Evolutionary conservation across 2,797 vertebrate genomes (phyloP), one percentile per base, ranked within the genome.

Genomic region (Pogonophryne albipinna): DNA sequence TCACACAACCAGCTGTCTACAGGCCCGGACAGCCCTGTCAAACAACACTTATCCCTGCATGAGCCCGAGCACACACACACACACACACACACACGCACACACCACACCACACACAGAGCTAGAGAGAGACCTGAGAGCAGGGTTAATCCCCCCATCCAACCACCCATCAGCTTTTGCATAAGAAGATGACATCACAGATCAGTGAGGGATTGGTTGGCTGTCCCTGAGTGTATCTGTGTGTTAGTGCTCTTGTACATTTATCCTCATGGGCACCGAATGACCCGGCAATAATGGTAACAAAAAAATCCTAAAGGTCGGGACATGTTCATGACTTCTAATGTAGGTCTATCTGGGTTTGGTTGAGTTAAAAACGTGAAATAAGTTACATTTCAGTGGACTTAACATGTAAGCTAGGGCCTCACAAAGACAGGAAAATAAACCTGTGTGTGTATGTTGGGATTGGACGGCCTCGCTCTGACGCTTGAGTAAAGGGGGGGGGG

Each of bases 1-100:
- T 92, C 92, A 92, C 90, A 92, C 80, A 85, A 90, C 89, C 93
- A 94, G 92, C 93, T 94, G 94, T 94, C 92, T 87, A 78, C 88
- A 88, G 83, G 81, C 85, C 89, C 53, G 75, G 79, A 79, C 80
- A 78, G 76, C 76, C 73, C 84, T 87, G 89, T 90, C 88, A 87
- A 91, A 92, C 89, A 89, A 87, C 88, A 89, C 90, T 91, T 90
- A 91, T 92, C 90, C 82, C 85, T 4, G 13, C 88, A 83, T 85
- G 87, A 85, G 86, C 84, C 82, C 82, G 41, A 38, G 80, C 46
- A 5, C 49, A 5, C 11, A 2, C 73, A n/a, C 79, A 41, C 80
- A 63, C 62, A n/a, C 11, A 8, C 55, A 52, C 61, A 52, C 44
- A 74, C 64, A 80, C 68, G 60, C 47, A 71, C 75, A 66, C 55